These are phyloP conservation scores for Lypha dubia DNA, from an alignment of 2,888 invertebrate genomes.

Conservation along the genomic window DNA sequence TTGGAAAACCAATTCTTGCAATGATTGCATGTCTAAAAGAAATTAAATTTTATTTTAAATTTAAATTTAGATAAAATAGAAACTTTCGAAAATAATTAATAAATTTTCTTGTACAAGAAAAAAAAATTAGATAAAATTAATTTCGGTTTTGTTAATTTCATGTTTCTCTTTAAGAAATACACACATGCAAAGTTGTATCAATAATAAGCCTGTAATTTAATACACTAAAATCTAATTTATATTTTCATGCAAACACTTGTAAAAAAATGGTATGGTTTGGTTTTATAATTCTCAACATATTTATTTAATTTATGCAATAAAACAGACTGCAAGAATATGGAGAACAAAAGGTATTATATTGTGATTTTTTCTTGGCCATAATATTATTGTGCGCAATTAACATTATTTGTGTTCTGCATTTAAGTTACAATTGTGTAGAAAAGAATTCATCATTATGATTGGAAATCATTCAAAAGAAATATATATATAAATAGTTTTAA, in stretches of 20 bases:
- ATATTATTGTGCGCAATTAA: constrained; percentile 83
- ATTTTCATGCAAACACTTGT: constrained; percentile 68
- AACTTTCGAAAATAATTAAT: constrained; percentile 28
- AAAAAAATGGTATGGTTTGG: constrained; percentile 49
- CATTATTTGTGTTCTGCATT: constrained; percentile 82
- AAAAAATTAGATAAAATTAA: too few relatives aligned
- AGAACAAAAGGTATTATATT: constrained; percentile 83
- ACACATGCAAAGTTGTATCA: background rate
- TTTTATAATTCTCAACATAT: constrained; percentile 24
- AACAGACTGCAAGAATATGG: constrained; percentile 82
- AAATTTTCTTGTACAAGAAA: constrained; percentile 19
- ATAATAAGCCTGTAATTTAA: constrained; percentile 12
- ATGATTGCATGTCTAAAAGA: constrained; percentile 56
- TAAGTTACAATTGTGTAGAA: constrained; percentile 82
- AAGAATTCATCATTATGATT: constrained; percentile 81
- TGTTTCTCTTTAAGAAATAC: constrained; percentile 1
- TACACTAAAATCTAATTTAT: constrained; percentile 53
- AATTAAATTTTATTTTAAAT: constrained; percentile 34
- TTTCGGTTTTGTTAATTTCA: too few relatives aligned
- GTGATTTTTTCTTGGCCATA: constrained; percentile 83
- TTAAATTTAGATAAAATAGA: background rate
- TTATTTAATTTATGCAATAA: constrained; percentile 47
- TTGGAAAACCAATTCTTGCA: background rate
- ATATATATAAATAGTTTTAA: constrained; percentile 22
- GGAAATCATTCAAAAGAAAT: constrained; percentile 71